These are phyloP conservation scores for Cylas formicarius DNA, from an alignment of 1,140 invertebrate genomes.

Conservation along the genomic window DNA sequence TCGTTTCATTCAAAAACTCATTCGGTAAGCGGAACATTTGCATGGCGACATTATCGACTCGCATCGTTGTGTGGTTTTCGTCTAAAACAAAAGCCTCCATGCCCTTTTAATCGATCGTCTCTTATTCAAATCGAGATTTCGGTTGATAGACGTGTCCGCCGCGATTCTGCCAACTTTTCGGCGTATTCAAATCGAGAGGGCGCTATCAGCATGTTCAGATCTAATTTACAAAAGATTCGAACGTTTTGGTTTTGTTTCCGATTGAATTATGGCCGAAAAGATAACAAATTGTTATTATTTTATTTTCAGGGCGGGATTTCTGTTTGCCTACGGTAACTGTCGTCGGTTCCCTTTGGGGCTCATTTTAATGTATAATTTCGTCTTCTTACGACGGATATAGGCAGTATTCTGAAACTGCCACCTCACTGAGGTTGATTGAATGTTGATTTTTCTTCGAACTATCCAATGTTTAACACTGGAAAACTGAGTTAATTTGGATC, in stretches of 20 bases:
- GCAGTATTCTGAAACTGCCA: no score
- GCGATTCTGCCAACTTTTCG: constrained; percentile 23
- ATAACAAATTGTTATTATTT: constrained; percentile 35
- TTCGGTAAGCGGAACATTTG: constrained; percentile 21
- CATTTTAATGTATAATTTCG: no score
- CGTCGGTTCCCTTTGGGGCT: no score
- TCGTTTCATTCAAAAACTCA: constrained; percentile 20
- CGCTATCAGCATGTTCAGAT: constrained; percentile 26
- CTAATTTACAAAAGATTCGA: constrained; percentile 32
- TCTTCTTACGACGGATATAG: no score
- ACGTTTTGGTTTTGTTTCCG: constrained; percentile 26
- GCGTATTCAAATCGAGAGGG: constrained; percentile 26
- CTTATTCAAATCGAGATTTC: constrained; percentile 27
- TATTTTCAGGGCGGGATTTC: constrained; percentile 11
- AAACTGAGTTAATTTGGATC: no score
- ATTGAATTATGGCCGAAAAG: constrained; percentile 31
- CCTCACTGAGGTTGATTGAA: no score
- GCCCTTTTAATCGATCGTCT: constrained; percentile 20
- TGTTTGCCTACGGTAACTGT: not conserved
- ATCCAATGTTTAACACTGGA: no score
- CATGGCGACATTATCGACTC: constrained; percentile 27
- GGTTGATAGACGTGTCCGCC: constrained; percentile 33
- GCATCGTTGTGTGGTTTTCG: constrained; percentile 32
- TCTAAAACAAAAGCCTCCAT: constrained; percentile 24
- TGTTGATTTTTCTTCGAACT: no score